phyloP scores from a whole-genome alignment of 2,888 invertebrate species.

The Drosophila setosimentum region DNA sequence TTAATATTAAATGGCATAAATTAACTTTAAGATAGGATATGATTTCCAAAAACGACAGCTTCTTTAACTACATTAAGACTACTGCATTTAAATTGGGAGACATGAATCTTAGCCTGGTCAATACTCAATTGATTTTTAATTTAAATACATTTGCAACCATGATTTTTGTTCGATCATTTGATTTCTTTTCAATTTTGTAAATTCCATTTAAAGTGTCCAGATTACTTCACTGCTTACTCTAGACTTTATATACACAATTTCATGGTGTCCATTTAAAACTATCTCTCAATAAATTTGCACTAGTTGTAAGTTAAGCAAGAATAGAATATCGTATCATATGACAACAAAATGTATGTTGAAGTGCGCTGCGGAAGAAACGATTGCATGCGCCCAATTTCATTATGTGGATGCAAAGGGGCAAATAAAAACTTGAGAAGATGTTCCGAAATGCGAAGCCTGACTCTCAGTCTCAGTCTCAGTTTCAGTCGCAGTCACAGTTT shows the following conservation, averaged over 20 bases:
- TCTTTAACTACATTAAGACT: not conserved
- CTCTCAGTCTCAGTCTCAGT: not conserved
- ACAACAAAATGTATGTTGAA: constrained; percentile 36
- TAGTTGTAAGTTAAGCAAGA: not conserved
- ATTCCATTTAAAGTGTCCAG: not conserved
- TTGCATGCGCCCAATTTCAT: constrained; percentile 71
- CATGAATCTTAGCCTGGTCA: not conserved
- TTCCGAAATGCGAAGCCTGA: constrained; percentile 7
- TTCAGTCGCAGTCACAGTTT: not conserved
- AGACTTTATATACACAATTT: not conserved
- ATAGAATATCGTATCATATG: constrained; percentile 4
- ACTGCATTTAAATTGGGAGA: not conserved
- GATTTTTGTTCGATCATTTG: not conserved
- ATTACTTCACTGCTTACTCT: not conserved
- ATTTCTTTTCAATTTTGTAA: not conserved
- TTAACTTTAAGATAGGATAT: not conserved
- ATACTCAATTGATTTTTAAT: not conserved
- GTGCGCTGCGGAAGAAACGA: constrained; percentile 27
- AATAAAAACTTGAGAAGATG: constrained; percentile 28
- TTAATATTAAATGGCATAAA: not conserved
- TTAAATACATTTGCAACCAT: too few relatives aligned
- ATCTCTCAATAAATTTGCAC: not conserved
- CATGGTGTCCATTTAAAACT: not conserved
- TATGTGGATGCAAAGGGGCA: constrained; percentile 45
- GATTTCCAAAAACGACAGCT: not conserved